Conservation (phyloP, 1,140 invertebrate species). For the Dendroctonus valens region DNA sequence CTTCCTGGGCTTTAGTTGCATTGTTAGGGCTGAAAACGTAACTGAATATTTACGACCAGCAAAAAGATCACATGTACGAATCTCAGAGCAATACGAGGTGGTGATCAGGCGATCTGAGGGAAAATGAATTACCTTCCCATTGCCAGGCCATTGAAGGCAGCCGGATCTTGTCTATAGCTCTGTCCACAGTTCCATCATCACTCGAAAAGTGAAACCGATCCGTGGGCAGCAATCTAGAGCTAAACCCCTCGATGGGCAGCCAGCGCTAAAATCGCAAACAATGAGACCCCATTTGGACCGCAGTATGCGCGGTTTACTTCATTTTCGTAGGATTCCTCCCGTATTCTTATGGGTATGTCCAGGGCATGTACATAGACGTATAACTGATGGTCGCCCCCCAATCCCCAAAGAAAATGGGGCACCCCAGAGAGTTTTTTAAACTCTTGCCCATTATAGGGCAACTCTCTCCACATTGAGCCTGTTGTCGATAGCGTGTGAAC, state of each 20-base stretch:
- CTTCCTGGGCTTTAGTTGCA: background rate
- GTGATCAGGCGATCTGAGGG: background rate
- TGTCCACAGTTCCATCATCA: constrained; percentile 74
- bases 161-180: constrained; percentile 75
- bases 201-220: constrained; percentile 83
- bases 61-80: too few relatives aligned
- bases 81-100: too few relatives aligned
- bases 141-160: constrained; percentile 87
- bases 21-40: background rate
- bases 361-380: constrained; percentile 86
- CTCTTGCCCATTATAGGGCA: constrained; percentile 79
- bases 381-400: constrained; percentile 87
- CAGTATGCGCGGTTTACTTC: constrained; percentile 64
- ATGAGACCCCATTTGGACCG: background rate
- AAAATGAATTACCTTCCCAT: constrained; percentile 80
- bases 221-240: constrained; percentile 75
- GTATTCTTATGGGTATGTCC: constrained; percentile 85
- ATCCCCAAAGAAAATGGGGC: constrained; percentile 83
- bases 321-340: constrained; percentile 90
- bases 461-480: constrained; percentile 78
- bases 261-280: constrained; percentile 64
- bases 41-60: too few relatives aligned
- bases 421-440: constrained; percentile 84
- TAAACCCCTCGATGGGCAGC: constrained; percentile 87
- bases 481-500: constrained; percentile 78